Conservation (phyloP, 2,113 vertebrate genomes). For the Eurypyga helias region DNA sequence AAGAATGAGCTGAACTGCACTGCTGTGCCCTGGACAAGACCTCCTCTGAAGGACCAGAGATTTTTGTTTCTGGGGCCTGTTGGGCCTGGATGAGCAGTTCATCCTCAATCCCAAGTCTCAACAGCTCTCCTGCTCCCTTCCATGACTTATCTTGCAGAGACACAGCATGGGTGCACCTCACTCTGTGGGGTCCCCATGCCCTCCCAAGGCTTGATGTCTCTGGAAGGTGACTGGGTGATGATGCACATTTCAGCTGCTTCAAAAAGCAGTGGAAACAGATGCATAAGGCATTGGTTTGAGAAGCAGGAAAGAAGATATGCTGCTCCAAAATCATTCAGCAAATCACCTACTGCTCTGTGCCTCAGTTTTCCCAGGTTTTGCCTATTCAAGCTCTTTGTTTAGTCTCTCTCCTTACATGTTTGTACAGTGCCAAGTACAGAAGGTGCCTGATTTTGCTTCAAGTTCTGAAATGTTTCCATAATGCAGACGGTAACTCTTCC, state of each 20-base stretch:
- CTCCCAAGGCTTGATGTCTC: not conserved
- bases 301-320: not conserved
- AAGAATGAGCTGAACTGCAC: not conserved
- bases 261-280: not conserved
- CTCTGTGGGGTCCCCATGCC: fast-evolving
- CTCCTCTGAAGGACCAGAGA: not conserved
- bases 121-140: fast-evolving
- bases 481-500: not conserved
- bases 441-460: not conserved
- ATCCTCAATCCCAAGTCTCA: not conserved
- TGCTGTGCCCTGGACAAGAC: not conserved
- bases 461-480: not conserved
- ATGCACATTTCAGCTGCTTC: fast-evolving
- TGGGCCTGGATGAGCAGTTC: not conserved
- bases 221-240: not conserved
- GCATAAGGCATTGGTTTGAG: not conserved
- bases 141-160: fast-evolving
- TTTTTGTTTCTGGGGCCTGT: not conserved
- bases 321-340: not conserved
- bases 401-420: not conserved
- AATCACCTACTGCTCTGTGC: not conserved
- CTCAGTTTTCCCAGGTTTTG: not conserved
- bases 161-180: fast-evolving
- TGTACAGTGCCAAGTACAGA: not conserved
- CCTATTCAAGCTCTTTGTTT: not conserved